These are phyloP conservation scores for Cryptus viduatorius DNA, from an alignment of 2,888 invertebrate species.

Conservation along the genomic window DNA sequence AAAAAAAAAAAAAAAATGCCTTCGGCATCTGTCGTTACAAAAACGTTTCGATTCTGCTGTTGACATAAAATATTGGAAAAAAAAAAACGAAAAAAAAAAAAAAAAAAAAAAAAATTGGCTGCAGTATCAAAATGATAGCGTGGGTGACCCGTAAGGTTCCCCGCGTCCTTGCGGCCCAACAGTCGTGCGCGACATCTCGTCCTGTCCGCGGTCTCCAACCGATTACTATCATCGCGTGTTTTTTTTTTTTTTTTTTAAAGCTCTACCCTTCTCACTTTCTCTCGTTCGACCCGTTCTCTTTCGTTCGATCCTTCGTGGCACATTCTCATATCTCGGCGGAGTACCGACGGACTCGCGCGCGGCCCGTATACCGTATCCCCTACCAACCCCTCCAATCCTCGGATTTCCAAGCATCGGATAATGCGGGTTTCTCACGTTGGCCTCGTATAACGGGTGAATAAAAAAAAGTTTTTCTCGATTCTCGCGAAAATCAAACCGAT, in stretches of 20 bases:
- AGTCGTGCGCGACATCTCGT: conserved; percentile 56
- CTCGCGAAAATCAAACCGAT: neutral
- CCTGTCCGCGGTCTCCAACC: conserved; percentile 38
- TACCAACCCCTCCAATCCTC: conserved; percentile 45
- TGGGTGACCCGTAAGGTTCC: conserved; percentile 60
- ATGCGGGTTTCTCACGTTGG: conserved; percentile 59
- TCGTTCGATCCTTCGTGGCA: conserved; percentile 58
- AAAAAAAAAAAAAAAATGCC: neutral
- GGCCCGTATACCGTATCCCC: conserved; percentile 37
- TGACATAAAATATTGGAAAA: neutral
- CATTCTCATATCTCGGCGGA: conserved; percentile 59
- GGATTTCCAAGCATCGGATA: conserved; percentile 59
- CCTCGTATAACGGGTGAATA: conserved; percentile 40
- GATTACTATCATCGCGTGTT: conserved; percentile 55
- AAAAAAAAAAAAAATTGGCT: neutral
- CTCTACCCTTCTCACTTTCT: conserved; percentile 34
- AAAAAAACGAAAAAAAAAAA: no score
- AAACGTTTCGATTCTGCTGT: neutral
- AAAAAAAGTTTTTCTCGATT: neutral
- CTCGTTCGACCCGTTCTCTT: conserved; percentile 27
- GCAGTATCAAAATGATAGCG: conserved; percentile 44
- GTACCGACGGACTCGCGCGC: conserved; percentile 47
- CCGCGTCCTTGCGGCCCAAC: conserved; percentile 60
- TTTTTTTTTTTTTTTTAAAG: conserved; percentile 1
- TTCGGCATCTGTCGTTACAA: neutral